Base-by-base conservation (phyloP, 1,140 invertebrate species). In the Achatina immaculata region DNA sequence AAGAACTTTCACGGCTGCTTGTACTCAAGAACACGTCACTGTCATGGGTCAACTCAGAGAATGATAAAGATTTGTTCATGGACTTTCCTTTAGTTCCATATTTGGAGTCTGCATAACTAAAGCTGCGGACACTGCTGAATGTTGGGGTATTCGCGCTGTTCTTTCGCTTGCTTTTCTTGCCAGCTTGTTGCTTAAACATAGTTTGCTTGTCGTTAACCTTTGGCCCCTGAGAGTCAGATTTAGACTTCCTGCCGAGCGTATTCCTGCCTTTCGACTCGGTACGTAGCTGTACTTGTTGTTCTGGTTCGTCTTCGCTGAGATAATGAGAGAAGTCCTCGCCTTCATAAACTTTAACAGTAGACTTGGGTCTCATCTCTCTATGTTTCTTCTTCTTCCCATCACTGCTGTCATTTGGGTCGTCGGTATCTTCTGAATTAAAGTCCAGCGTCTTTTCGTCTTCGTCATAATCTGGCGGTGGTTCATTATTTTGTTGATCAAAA, bases 41-140 rank as follows among this genome's bases (percentile, higher is more conserved):
- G n/a, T 78, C 76, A 28, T 78, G 62, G 1, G 65, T 36, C 16
- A 36, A n/a, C 2, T 78, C 51, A 14, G 76, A 34, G 34, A 14
- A 2, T 6, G 40, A 34, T 14, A 78, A n/a, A 36, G n/a, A 34
- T 48, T 78, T 78, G 6, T 21, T 19, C 7, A 62, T 43, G 14
- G 31, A 0, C 28, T 38, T 77, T 0, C 66, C 40, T 38, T 75
- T 34, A 0, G 82, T 83, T 34, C 79, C 80, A n/a, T 80, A 81
- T 55, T 84, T 84, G 34, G 83, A 80, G 43, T 84, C 83, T 36
- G 83, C 83, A 69, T 76, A 84, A 28, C 81, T 84, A 36, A 84
- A 84, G 34, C 78, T 73, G 21, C 83, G 36, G 21, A 84, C 62
- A 34, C 78, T 81, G 68, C 42, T 74, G 62, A 36, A 42, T 48